These are phyloP conservation scores for Sus cebifrons DNA, from an alignment of 2,797 vertebrate genomes.

Conservation along the genomic window DNA sequence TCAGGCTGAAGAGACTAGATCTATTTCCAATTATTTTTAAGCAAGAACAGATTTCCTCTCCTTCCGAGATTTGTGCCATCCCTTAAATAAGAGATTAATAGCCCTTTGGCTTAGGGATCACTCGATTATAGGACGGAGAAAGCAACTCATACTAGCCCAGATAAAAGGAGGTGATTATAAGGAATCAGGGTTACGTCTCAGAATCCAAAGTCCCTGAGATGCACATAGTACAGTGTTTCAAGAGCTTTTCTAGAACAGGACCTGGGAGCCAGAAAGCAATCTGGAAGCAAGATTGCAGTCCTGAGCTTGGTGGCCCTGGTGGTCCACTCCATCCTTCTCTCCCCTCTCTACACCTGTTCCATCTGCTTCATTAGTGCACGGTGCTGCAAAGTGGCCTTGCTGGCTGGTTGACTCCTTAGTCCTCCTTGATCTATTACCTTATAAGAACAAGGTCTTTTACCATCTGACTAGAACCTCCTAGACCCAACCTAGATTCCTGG, in stretches of 20 bases:
- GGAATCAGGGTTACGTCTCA: neutral
- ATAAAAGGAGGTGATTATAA: conserved; percentile 5
- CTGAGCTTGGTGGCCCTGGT: neutral
- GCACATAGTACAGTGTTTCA: neutral
- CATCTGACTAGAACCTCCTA: neutral
- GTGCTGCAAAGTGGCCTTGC: neutral
- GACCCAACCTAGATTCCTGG: neutral
- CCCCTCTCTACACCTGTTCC: neutral
- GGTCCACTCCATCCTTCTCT: neutral
- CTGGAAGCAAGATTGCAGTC: neutral
- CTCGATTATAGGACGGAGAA: neutral
- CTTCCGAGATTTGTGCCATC: neutral
- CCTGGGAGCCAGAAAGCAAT: neutral
- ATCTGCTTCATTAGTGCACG: neutral
- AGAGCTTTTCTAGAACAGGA: neutral
- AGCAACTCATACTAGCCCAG: neutral
- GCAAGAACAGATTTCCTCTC: neutral
- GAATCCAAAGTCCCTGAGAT: neutral
- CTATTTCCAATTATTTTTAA: conserved; percentile 35
- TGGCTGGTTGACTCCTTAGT: neutral
- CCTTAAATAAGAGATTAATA: neutral
- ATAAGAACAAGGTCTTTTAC: neutral
- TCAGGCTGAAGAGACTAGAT: neutral
- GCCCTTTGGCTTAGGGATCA: neutral
- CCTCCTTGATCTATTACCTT: neutral